phyloP scores from a whole-genome alignment of 1,140 invertebrate genomes.

The Doryteuthis pealeii region DNA sequence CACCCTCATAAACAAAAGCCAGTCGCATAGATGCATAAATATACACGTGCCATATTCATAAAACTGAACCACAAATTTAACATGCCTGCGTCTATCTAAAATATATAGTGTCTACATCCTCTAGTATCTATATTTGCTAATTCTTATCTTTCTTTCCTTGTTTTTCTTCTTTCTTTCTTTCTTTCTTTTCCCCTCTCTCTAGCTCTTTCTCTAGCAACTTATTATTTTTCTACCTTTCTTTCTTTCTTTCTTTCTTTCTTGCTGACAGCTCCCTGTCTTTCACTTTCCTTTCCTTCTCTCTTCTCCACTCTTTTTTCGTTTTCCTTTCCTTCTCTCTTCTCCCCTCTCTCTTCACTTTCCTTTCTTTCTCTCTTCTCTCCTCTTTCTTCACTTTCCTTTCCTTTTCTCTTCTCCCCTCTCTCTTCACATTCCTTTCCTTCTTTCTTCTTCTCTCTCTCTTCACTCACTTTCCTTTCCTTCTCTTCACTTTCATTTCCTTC shows the following conservation, averaged over 20 bases:
- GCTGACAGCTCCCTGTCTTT: not conserved
- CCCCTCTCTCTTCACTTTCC: not conserved
- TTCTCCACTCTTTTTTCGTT: not conserved
- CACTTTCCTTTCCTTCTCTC: not conserved
- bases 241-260: not conserved
- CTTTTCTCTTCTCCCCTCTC: too few relatives aligned
- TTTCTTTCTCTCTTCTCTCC: not conserved
- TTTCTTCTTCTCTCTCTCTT: too few relatives aligned
- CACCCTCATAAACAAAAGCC: not conserved
- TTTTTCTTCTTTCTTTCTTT: not conserved
- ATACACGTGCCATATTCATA: not conserved
- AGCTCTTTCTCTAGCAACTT: not conserved
- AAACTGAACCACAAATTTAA: too few relatives aligned
- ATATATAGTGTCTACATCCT: not conserved
- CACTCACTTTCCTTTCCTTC: too few relatives aligned
- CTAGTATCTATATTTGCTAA: not conserved
- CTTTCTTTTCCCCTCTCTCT: not conserved
- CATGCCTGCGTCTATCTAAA: too few relatives aligned
- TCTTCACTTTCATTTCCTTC: too few relatives aligned
- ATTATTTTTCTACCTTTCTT: not conserved
- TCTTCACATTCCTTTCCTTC: too few relatives aligned
- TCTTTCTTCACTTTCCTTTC: too few relatives aligned
- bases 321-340: not conserved
- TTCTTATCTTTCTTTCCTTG: not conserved
- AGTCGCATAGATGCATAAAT: not conserved